Evolutionary conservation across 2,888 invertebrate genomes (phyloP).

Genomic region (Zele albiditarsus): DNA sequence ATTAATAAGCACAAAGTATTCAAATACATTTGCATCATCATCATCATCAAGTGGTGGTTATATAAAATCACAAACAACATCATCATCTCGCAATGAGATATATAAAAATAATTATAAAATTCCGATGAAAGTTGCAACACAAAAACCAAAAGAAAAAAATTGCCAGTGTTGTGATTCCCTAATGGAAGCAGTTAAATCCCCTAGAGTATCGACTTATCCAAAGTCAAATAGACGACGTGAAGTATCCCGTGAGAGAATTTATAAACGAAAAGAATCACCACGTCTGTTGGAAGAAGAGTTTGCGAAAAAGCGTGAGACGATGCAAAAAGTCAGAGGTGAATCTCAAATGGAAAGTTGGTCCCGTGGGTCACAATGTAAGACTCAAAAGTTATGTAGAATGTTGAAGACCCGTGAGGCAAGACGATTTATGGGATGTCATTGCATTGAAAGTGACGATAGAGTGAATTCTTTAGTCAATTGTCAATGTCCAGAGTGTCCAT

Average conservation of each 20-base stretch:
- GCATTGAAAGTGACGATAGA: constrained; percentile 39
- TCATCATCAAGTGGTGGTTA: background rate
- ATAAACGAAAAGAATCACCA: constrained; percentile 10
- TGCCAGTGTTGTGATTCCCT: constrained; percentile 36
- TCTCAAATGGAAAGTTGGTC: constrained; percentile 22
- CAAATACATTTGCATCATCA: constrained; percentile 7
- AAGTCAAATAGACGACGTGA: constrained; percentile 5
- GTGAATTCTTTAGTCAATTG: constrained; percentile 38
- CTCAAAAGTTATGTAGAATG: constrained; percentile 44
- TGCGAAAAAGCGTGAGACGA: background rate
- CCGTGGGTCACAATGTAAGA: background rate
- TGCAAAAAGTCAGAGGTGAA: constrained; percentile 19
- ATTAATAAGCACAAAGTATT: background rate
- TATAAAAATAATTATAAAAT: constrained; percentile 5
- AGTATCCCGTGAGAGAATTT: constrained; percentile 19
- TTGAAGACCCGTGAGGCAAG: constrained; percentile 39
- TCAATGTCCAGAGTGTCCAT: constrained; percentile 46
- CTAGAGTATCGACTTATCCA: constrained; percentile 7
- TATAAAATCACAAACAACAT: background rate
- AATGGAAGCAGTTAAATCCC: constrained; percentile 4
- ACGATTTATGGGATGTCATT: constrained; percentile 41
- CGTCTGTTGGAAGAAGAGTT: constrained; percentile 24
- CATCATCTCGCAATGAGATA: background rate
- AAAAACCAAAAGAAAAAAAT: constrained; percentile 15
- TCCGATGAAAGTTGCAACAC: background rate